Conservation (phyloP, 2,888 invertebrate genomes). For the Tetropium fuscum region DNA sequence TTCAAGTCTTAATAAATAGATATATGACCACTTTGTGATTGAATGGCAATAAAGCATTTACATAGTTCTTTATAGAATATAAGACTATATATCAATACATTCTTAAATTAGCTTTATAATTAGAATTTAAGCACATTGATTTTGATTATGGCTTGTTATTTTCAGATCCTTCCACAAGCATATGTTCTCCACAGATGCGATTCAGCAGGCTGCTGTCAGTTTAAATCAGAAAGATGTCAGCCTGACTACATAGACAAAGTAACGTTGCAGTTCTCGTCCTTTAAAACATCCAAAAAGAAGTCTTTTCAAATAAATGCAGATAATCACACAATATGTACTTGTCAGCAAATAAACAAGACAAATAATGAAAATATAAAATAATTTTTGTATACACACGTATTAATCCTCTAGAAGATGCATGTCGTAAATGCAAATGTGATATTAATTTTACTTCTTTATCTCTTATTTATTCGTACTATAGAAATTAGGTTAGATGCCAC, state of each 20-base stretch:
- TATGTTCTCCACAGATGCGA: constrained; percentile 28
- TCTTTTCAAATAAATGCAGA: not conserved
- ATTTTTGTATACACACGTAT: not conserved
- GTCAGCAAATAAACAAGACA: not conserved
- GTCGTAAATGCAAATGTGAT: not conserved
- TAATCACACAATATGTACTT: constrained; percentile 9
- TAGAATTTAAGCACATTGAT: not conserved
- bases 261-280: no score
- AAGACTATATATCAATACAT: no score
- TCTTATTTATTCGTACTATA: no score
- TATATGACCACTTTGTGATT: no score
- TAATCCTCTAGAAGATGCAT: not conserved
- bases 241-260: constrained; percentile 1
- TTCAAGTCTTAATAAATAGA: no score
- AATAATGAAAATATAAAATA: not conserved
- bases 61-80: no score
- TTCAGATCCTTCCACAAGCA: constrained; percentile 10
- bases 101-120: no score
- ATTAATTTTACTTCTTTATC: constrained; percentile 2
- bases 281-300: no score
- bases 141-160: not conserved
- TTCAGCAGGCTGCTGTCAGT: constrained; percentile 20
- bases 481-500: no score
- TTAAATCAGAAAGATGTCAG: constrained; percentile 8
- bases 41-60: no score